A percentile compares a stretch with the other conserved stretches of the same genome.
Evolutionary conservation across 1,140 invertebrate genomes (phyloP).

Genomic region (Ooceraea biroi): DNA sequence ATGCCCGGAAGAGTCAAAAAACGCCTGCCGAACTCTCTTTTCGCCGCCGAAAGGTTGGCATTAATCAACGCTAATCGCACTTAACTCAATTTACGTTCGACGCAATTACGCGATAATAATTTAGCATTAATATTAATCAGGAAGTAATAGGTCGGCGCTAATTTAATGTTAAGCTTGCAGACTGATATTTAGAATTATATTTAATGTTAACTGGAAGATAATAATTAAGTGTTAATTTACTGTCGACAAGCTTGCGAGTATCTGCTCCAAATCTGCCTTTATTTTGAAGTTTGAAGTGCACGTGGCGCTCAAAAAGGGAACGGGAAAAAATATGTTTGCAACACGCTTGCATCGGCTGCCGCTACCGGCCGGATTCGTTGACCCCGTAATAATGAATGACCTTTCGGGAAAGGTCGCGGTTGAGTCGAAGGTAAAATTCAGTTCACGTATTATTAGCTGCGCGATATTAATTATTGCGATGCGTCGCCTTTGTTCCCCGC

Average conservation of each 20-base stretch:
- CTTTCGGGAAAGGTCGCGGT: slow-evolving; percentile 36
- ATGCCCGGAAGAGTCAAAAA: slow-evolving; percentile 44
- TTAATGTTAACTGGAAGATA: not conserved
- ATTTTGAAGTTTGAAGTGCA: not conserved
- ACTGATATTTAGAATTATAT: not conserved
- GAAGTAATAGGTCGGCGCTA: not conserved
- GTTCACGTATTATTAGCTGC: slow-evolving; percentile 17
- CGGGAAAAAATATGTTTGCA: not conserved
- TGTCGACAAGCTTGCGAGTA: not conserved
- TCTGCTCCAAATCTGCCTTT: not conserved
- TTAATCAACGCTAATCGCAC: slow-evolving; percentile 16
- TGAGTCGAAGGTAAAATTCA: slow-evolving; percentile 43
- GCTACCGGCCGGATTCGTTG: slow-evolving; percentile 25
- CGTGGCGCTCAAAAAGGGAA: slow-evolving; percentile 2
- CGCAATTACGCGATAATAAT: not conserved
- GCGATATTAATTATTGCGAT: slow-evolving; percentile 35
- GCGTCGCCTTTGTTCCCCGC: slow-evolving; percentile 20
- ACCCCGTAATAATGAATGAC: slow-evolving; percentile 55
- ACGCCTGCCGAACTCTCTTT: not conserved
- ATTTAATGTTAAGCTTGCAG: not conserved
- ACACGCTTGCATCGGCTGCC: slow-evolving; percentile 15
- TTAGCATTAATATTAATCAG: slow-evolving; percentile 1
- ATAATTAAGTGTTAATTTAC: not conserved
- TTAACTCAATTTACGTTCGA: slow-evolving; percentile 6
- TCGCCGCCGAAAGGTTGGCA: not conserved